Evolutionary conservation across 2,888 invertebrate species (phyloP).

Genomic region (Disparrhopalites patrizii): DNA sequence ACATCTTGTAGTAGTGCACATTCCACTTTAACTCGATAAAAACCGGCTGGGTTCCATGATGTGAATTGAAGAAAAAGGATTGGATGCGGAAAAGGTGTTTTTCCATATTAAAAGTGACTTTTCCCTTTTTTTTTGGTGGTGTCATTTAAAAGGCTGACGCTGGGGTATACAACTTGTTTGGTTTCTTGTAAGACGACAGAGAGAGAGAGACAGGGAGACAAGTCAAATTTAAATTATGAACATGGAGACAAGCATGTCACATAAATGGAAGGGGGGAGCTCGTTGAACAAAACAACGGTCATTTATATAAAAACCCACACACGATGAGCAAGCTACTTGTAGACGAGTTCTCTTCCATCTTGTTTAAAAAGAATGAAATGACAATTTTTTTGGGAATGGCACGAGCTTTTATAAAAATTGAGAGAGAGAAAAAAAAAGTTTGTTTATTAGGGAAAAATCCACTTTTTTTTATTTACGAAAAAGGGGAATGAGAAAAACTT

Average conservation of each 20-base stretch:
- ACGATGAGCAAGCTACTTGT: conserved; percentile 4
- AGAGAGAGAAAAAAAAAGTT: neutral
- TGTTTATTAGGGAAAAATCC: neutral
- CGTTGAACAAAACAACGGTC: no score
- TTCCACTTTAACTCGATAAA: no score
- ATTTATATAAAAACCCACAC: conserved; percentile 8
- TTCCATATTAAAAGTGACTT: no score
- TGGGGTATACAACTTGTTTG: no score
- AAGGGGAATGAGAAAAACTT: neutral
- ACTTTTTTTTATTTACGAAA: neutral
- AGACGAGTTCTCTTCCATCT: neutral
- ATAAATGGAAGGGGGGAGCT: neutral
- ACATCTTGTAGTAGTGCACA: no score
- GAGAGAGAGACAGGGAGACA: neutral
- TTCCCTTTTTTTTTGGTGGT: no score
- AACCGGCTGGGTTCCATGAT: no score
- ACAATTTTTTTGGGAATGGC: neutral
- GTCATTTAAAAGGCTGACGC: no score
- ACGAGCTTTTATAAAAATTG: no score
- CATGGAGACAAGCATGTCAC: conserved; percentile 8
- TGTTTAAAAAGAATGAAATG: neutral
- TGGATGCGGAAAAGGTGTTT: no score
- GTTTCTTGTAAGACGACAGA: no score
- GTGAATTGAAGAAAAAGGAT: no score
- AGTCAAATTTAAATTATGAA: conserved; percentile 11